Evolutionary conservation across 1,140 invertebrate genomes (phyloP), one percentile per base, ranked within the genome.

Genomic region (Pseudobourletiella spinata): DNA sequence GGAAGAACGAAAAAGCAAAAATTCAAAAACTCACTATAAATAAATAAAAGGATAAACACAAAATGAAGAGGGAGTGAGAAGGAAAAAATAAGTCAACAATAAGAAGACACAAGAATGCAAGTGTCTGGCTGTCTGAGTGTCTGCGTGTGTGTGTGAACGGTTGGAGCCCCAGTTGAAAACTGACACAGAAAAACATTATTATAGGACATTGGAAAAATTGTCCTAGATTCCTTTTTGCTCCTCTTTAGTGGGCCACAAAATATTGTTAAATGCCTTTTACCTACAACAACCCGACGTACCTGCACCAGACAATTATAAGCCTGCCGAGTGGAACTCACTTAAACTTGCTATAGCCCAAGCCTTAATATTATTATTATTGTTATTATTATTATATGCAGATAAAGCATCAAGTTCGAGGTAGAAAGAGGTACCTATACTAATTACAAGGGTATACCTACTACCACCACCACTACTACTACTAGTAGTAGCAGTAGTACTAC

Each of bases 151-250:
- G 52, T 55, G 52, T 55, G 29, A 11, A 8, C 11, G 3, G 25
- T 8, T 8, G 16, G 30, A 55, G 52, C 52, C 52, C 28, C 52
- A 32, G 52, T 35, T 55, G 52, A 55, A 55, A 55, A 55, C 52
- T 55, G 52, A 55, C 52, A 55, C 29, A 55, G 52, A 55, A 55
- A 55, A 55, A 55, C 52, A 55, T 55, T 8, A 55, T 55, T 55
- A 55, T 55, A 39, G 52, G 52, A 55, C 52, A 55, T 55, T 55
- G 52, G 52, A 55, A 55, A 54, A 55, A 55, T 55, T 55, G 52
- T 55, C 52, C 52, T 55, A 55, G 52, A 55, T 55, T 55, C 52
- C 46, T 48, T 48, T 48, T 55, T 55, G 11, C 28, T 55, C 6
- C 52, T 55, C 28, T 35, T 55, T 55, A 55, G 52, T 55, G 20